These are phyloP conservation scores for Myiopsitta monachus DNA, from an alignment of 2,113 vertebrate genomes.

Conservation along the genomic window DNA sequence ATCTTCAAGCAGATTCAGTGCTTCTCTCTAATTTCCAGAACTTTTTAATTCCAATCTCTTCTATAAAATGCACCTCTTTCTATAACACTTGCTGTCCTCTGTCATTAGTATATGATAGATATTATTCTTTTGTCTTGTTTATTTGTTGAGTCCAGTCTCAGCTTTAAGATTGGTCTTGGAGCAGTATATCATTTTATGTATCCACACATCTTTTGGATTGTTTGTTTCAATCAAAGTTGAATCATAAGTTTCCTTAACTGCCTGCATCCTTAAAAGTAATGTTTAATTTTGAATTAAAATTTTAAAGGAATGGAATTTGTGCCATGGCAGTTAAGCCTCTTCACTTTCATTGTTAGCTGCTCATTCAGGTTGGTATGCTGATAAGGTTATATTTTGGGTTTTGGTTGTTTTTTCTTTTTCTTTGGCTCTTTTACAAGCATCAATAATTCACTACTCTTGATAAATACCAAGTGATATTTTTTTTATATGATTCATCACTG, in stretches of 20 bases:
- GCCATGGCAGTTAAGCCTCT: background rate
- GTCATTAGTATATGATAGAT: background rate
- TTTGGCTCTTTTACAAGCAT: background rate
- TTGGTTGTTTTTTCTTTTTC: background rate
- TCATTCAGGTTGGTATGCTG: background rate
- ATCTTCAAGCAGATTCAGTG: background rate
- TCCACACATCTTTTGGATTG: background rate
- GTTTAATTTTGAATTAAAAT: background rate
- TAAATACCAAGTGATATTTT: background rate
- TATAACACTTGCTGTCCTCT: background rate
- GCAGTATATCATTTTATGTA: background rate
- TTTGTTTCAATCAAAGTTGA: background rate
- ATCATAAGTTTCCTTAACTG: background rate
- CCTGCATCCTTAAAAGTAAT: background rate
- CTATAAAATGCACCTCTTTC: background rate
- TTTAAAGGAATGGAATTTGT: background rate
- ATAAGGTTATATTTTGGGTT: background rate
- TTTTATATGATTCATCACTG: background rate
- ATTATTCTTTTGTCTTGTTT: background rate
- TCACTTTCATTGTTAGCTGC: background rate
- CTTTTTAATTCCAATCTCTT: background rate
- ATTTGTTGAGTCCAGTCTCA: background rate
- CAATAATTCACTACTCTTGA: background rate
- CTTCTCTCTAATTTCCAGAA: background rate
- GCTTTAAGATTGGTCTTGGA: background rate